Conservation (phyloP, 2,797 vertebrate species). For the Falco novaeseelandiae region DNA sequence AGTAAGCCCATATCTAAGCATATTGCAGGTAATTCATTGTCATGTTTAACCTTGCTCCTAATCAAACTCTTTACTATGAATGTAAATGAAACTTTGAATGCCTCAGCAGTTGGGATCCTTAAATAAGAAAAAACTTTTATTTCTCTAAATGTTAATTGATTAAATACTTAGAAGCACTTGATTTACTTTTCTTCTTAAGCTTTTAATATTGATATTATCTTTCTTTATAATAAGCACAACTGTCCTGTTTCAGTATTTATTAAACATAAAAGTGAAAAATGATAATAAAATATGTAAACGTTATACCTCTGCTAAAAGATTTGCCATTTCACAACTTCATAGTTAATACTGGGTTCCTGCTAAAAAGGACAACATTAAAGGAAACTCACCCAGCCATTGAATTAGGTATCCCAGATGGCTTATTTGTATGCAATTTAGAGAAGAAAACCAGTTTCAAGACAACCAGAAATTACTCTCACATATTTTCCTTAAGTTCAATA, state of each 20-base stretch:
- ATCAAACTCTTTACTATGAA: background rate
- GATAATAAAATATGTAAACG: background rate
- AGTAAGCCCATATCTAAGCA: background rate
- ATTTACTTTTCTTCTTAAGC: background rate
- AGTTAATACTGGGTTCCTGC: background rate
- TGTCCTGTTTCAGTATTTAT: background rate
- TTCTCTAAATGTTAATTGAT: background rate
- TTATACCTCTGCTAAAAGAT: background rate
- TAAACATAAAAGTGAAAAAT: background rate
- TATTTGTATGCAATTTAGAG: background rate
- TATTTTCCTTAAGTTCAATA: background rate
- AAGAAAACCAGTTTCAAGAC: background rate
- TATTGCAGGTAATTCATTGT: background rate
- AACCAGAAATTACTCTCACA: background rate
- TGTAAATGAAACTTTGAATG: background rate
- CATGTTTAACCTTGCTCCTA: background rate
- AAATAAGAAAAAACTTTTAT: background rate
- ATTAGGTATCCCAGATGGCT: background rate
- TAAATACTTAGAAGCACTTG: background rate
- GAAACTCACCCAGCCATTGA: background rate
- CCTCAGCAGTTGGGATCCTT: background rate
- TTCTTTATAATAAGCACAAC: background rate
- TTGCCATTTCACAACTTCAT: background rate
- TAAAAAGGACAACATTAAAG: background rate
- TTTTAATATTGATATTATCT: background rate